A percentile compares a stretch with the other conserved stretches of the same genome.
Conservation (phyloP, 2,888 invertebrate genomes). For the Drosophila neonasuta region DNA sequence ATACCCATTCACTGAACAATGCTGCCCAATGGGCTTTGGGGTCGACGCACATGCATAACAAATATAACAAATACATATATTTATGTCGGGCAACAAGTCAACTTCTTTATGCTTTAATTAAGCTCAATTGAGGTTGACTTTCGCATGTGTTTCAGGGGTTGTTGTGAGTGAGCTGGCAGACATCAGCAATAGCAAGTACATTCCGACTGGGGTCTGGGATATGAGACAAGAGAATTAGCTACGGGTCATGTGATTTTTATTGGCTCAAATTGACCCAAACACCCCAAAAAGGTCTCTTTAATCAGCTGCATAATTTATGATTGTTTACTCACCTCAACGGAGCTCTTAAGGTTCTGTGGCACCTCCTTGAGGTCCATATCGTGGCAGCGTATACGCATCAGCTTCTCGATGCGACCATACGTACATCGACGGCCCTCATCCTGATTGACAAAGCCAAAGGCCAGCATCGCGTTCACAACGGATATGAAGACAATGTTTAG, state of each 20-base stretch:
- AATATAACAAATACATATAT: slow-evolving; percentile 16
- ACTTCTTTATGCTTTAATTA: slow-evolving; percentile 78
- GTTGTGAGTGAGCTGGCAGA: slow-evolving; percentile 5
- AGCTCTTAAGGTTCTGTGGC: slow-evolving; percentile 79
- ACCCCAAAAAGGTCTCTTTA: neutral
- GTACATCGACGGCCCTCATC: slow-evolving; percentile 77
- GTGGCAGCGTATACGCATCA: slow-evolving; percentile 78
- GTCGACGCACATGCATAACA: neutral
- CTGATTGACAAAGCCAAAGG: slow-evolving; percentile 72
- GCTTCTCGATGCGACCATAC: slow-evolving; percentile 76
- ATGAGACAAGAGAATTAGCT: slow-evolving; percentile 54
- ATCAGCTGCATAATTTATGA: slow-evolving; percentile 12
- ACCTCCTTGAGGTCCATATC: slow-evolving; percentile 81
- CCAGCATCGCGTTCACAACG: slow-evolving; percentile 66
- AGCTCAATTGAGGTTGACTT: slow-evolving; percentile 66
- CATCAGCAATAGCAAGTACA: neutral
- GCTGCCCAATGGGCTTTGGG: neutral
- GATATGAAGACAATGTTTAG: slow-evolving; percentile 58
- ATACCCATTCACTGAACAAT: slow-evolving; percentile 2
- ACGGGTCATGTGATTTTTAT: slow-evolving; percentile 60
- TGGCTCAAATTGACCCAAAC: slow-evolving; percentile 62
- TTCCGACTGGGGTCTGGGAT: slow-evolving; percentile 16
- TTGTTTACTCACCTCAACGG: slow-evolving; percentile 79
- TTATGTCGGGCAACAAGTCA: slow-evolving; percentile 44
- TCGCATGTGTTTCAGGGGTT: slow-evolving; percentile 16